Percentiles rank a stretch among this genome's conserved stretches.
Evolutionary conservation across 2,797 vertebrate genomes (phyloP).

Genomic region (Thripadectes ignobilis): DNA sequence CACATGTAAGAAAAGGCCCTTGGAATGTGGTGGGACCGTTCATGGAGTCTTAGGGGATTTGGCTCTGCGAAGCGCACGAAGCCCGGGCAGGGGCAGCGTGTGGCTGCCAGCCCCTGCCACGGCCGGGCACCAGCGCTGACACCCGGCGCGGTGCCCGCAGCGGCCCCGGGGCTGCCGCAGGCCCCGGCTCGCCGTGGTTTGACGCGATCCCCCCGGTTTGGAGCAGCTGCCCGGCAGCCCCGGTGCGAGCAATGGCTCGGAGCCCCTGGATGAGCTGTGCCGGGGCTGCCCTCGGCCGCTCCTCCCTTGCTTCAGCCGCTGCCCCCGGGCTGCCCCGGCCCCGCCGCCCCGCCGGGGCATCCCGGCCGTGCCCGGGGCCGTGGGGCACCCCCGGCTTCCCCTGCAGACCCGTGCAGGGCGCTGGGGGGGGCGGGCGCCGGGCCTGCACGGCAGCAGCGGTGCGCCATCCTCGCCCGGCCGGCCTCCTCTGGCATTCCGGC

Average conservation of each 20-base stretch:
- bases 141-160: background rate
- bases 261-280: no score
- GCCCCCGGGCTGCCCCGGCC: background rate
- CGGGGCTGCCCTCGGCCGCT: no score
- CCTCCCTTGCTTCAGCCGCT: no score
- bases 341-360: background rate
- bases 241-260: no score
- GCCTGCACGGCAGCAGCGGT: background rate
- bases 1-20: background rate
- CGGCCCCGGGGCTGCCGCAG: background rate
- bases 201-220: background rate
- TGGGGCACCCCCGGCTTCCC: background rate
- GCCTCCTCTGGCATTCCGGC: background rate
- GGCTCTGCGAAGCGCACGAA: background rate
- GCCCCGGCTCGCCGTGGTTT: background rate
- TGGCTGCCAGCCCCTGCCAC: background rate
- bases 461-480: background rate
- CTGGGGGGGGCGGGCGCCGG: background rate
- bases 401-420: conserved; percentile 8
- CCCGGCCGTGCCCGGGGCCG: background rate
- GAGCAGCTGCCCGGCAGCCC: no score
- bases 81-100: background rate
- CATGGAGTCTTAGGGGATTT: background rate
- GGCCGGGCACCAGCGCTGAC: rapidly evolving
- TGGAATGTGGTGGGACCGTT: background rate